Evolutionary conservation across 2,113 vertebrate species (phyloP).

Genomic region (Cynocephalus volans): DNA sequence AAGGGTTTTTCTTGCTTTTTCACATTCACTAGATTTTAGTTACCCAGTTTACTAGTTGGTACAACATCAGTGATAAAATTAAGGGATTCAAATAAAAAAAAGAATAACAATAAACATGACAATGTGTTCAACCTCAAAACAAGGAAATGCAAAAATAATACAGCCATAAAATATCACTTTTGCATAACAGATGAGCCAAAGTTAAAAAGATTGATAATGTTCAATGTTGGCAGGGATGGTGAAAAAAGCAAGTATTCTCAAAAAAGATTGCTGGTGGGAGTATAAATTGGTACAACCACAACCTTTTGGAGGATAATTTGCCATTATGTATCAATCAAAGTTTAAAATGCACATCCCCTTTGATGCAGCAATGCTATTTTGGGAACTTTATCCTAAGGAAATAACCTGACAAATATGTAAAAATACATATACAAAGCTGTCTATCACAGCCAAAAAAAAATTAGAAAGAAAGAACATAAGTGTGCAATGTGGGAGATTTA

Average conservation of each 20-base stretch:
- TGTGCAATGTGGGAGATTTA: not conserved
- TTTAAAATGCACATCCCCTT: not conserved
- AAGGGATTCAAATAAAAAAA: constrained; percentile 16
- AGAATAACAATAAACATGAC: not conserved
- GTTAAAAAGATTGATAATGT: constrained; percentile 19
- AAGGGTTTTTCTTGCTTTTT: not conserved
- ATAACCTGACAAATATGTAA: constrained; percentile 48
- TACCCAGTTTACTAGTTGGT: not conserved
- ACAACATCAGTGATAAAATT: not conserved
- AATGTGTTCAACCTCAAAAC: not conserved
- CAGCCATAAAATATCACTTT: not conserved
- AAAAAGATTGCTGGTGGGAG: not conserved
- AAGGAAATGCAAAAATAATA: constrained; percentile 49
- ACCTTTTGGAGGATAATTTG: not conserved
- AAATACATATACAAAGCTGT: not conserved
- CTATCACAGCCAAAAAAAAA: not conserved
- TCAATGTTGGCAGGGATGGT: not conserved
- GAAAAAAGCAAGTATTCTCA: not conserved
- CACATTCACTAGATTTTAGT: not conserved
- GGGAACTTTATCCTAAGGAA: not conserved
- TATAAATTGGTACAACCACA: not conserved
- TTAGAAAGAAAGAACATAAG: not conserved
- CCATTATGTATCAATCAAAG: not conserved
- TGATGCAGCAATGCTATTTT: not conserved
- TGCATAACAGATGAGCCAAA: not conserved